Evolutionary conservation across 2,113 vertebrate species (phyloP), one percentile per base, ranked within the genome.

Genomic region (Tachuris rubrigastra): DNA sequence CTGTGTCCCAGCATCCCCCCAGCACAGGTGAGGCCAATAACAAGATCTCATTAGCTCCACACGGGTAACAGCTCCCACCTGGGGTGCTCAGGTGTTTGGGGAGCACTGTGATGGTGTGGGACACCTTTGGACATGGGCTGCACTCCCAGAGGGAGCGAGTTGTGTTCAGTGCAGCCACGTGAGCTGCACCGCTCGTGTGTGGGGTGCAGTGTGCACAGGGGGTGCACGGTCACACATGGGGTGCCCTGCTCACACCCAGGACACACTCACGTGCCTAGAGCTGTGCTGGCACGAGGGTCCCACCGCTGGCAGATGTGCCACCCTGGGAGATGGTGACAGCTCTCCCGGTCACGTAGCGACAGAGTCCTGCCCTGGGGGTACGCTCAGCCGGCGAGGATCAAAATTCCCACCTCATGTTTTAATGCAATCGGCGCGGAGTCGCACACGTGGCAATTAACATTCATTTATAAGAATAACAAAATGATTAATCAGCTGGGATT

Each of bases 401-500:
- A 86, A 79, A 24, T 53, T 46, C 69, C 71, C 85, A 85, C 89
- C 56, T 68, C 73, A 9, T 5, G 2, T 49, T 75, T 80, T 16
- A 72, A 68, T 44, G 63, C 30, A 9, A 7, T 73, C 0, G 1
- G 21, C 47, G 28, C 17, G 63, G 20, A 90, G 52, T 68, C 16
- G 37, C 0, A 3, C 60, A 69, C 23, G 10, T 25, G 66, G 66
- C 77, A 89, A 95, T 96, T 93, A 96, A 12, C 66, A 50, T 42
- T 87, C 71, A 66, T 87, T 96, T 85, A 53, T 21, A 12, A 58
- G 62, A 93, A 87, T 93, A 79, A 85, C 2, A 35, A 69, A 80
- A 71, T 63, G 62, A 96, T 94, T 93, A 93, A 91, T 96, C 93
- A 90, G 53, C 67, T 66, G 94, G 63, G 67, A 90, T 83, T 83